These are phyloP conservation scores for Scomberomorus guttatus DNA, from an alignment of 2,797 vertebrate genomes.

Conservation along the genomic window DNA sequence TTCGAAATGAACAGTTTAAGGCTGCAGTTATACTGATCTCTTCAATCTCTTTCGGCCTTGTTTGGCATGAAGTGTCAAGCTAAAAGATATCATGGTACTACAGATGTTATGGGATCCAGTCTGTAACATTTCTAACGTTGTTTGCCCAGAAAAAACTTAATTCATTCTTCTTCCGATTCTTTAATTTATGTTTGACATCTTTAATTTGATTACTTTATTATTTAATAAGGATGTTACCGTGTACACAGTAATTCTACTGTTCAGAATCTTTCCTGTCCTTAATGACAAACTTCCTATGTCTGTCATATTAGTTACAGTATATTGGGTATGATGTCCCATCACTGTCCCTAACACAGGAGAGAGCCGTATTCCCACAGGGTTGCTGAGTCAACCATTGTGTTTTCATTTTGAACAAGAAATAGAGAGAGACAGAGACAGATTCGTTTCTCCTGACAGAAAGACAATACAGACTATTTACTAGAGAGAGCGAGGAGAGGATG, in stretches of 20 bases:
- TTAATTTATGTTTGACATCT: no score
- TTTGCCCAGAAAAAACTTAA: neutral
- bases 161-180: no score
- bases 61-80: neutral
- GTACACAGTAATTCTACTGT: neutral
- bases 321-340: constrained; percentile 3
- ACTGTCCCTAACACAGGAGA: constrained; percentile 15
- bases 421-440: constrained; percentile 51
- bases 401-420: constrained; percentile 59
- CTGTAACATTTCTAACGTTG: neutral
- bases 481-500: constrained; percentile 51
- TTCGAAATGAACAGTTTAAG: neutral
- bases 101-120: neutral
- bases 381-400: constrained; percentile 52
- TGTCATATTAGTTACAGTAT: constrained; percentile 6
- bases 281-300: constrained; percentile 17
- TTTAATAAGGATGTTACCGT: neutral
- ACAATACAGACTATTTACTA: constrained; percentile 61
- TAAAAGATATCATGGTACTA: neutral
- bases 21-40: neutral
- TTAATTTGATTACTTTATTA: neutral
- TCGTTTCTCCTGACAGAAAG: constrained; percentile 59
- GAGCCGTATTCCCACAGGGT: constrained; percentile 38
- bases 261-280: neutral
- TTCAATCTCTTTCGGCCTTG: neutral